A percentile compares a stretch with the other conserved stretches of the same genome.
Evolutionary conservation across 2,113 vertebrate genomes (phyloP).

Genomic region (Sinocyclocheilus maitianheensis): DNA sequence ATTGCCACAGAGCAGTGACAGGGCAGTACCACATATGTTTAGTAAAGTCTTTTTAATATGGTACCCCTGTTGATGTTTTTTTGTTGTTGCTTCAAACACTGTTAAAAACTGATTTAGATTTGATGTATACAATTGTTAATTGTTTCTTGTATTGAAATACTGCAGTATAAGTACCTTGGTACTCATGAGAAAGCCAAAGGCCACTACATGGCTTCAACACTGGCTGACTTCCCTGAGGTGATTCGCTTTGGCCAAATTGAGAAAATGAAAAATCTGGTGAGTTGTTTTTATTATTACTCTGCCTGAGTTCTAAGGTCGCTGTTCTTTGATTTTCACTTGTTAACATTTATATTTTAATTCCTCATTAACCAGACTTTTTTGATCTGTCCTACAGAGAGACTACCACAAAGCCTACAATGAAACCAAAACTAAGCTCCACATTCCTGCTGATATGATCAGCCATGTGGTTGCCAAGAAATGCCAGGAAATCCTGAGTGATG

Average conservation of each 20-base stretch:
- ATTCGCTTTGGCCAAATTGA: conserved; percentile 86
- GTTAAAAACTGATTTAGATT: too few relatives aligned
- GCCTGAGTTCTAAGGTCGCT: not conserved
- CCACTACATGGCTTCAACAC: conserved; percentile 90
- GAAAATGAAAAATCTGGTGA: conserved; percentile 89
- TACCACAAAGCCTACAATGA: conserved; percentile 90
- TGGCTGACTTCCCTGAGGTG: conserved; percentile 89
- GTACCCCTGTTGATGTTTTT: too few relatives aligned
- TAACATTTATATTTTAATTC: not conserved
- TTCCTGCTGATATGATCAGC: conserved; percentile 92
- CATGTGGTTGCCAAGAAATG: conserved; percentile 90
- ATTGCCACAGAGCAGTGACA: not conserved
- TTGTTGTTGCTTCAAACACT: too few relatives aligned
- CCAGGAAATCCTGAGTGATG: conserved; percentile 93
- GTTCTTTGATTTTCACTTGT: not conserved
- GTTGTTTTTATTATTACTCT: conserved; percentile 53
- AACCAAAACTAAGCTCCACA: conserved; percentile 86
- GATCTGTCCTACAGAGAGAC: conserved; percentile 72
- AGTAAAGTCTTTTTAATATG: too few relatives aligned
- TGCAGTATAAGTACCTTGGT: conserved; percentile 90
- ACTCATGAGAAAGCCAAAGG: conserved; percentile 89
- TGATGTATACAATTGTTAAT: not conserved
- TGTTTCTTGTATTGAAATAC: conserved; percentile 38
- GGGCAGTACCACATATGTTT: not conserved
- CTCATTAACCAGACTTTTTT: not conserved